Base-by-base conservation (phyloP, 2,113 vertebrate species). In the Ophiodon elongatus region DNA sequence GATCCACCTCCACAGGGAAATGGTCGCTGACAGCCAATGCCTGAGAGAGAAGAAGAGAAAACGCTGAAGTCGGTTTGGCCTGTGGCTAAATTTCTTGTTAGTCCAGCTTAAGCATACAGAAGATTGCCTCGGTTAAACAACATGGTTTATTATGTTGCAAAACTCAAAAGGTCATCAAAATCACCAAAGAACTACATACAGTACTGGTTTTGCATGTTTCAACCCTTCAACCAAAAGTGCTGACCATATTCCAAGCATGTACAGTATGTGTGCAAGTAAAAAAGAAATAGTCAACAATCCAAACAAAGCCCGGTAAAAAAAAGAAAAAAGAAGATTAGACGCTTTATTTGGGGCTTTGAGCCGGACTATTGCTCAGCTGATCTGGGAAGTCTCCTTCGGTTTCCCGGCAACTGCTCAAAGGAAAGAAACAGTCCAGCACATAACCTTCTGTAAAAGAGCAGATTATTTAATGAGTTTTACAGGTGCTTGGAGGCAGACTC, bases 21-120 rank as follows among this genome's bases (percentile, higher is more conserved):
- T 99, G 98, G 92, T 99, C 98, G 0, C 97, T 99, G 82, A 99
- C 95, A 29, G 96, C 96, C 62, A 97, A 80, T 11, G 97, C 97
- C 98, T 99, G 90, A 8, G 82, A 41, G 73, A 0, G 1, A 50
- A 9, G 3, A 9, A 0, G 2, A 89, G 27, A 13, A 7, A 33
- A 29, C n/a, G 29, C 7, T 1, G 4, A 45, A 37, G 4, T 21
- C 11, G 4, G 7, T 19, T 71, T 56, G 54, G 3, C 13, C 3
- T 23, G 15, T n/a, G 25, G 47, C 4, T 21, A 17, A 50, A 7
- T 13, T 52, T 27, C 4, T 19, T 47, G 47, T 52, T 25, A 13
- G 31, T 3, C 4, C 21, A 60, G 31, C 25, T 39, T 13, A 15
- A 57, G 3, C 8, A 23, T 62, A 67, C 41, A 57, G 54, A 27